These are phyloP conservation scores for Sebastolobus alascanus DNA, from an alignment of 2,797 vertebrate genomes.

Conservation along the genomic window DNA sequence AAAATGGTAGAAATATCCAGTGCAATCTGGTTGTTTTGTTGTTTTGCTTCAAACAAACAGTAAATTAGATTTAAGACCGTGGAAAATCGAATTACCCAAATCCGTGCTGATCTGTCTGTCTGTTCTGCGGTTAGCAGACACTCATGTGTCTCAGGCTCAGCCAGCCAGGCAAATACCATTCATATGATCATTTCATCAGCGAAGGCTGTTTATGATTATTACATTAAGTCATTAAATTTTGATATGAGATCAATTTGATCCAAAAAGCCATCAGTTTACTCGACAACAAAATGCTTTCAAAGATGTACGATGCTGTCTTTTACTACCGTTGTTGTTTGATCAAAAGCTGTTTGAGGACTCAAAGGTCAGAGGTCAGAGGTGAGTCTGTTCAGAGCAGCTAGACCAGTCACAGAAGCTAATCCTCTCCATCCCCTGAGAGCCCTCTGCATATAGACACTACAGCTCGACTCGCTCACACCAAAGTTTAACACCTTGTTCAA, in stretches of 20 bases:
- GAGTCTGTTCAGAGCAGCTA: not conserved
- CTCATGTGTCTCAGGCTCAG: not conserved
- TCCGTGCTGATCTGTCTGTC: constrained; percentile 42
- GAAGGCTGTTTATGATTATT: not conserved
- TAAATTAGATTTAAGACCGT: constrained; percentile 39
- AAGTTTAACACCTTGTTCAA: not conserved
- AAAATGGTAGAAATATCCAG: not conserved
- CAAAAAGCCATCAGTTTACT: not conserved
- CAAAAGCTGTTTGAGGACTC: not conserved
- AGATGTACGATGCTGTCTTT: not conserved
- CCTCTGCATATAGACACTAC: constrained; percentile 33
- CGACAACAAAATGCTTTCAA: not conserved
- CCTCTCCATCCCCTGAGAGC: constrained; percentile 40
- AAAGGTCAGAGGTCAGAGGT: constrained; percentile 49
- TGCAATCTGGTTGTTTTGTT: constrained; percentile 18
- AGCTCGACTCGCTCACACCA: constrained; percentile 22
- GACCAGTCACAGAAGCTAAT: constrained; percentile 44
- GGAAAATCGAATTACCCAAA: constrained; percentile 62
- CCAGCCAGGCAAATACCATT: not conserved
- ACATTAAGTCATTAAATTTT: not conserved
- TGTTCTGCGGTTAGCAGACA: constrained; percentile 38
- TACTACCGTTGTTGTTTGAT: not conserved
- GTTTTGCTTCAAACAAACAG: constrained; percentile 41
- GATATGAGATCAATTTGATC: not conserved
- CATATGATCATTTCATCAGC: not conserved